Evolutionary conservation across 23 tunicate species (phyloP).

Genomic region (Clavelina lepadiformis): DNA sequence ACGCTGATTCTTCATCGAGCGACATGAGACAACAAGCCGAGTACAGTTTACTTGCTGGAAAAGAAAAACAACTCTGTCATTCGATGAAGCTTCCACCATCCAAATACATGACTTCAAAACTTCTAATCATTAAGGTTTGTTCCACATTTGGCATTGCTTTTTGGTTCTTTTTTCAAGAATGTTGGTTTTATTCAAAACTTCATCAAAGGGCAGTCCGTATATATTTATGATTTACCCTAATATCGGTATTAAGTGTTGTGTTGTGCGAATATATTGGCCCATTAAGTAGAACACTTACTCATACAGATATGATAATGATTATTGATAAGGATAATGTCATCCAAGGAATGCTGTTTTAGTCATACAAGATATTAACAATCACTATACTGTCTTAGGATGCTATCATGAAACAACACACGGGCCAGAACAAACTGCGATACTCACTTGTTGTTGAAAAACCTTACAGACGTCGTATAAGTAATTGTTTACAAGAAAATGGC

Average conservation of each 20-base stretch:
- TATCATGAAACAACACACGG: constrained; percentile 15
- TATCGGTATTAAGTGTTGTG: background rate
- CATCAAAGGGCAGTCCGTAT: too few species aligned
- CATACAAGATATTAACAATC: background rate
- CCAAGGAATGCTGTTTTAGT: too few species aligned
- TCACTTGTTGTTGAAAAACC: constrained; percentile 41
- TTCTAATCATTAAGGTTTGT: constrained; percentile 58
- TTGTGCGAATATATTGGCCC: background rate
- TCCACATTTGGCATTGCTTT: background rate
- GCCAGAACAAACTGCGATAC: constrained; percentile 23
- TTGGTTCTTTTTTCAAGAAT: background rate
- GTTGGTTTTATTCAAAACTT: too few species aligned
- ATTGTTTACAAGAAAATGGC: constrained; percentile 35
- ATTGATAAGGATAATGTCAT: too few species aligned
- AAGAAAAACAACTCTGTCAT: constrained; percentile 52
- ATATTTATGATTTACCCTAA: background rate
- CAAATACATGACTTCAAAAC: constrained; percentile 59
- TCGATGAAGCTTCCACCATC: constrained; percentile 52
- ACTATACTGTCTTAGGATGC: constrained; percentile 30
- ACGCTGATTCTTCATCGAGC: too few species aligned
- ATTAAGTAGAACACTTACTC: too few species aligned
- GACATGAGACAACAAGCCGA: constrained; percentile 4
- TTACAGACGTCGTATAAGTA: constrained; percentile 19
- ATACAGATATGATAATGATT: too few species aligned
- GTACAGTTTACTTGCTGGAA: constrained; percentile 25